These are phyloP conservation scores for Neosilurus hyrtlii DNA, from an alignment of 2,797 vertebrate genomes.

Conservation along the genomic window DNA sequence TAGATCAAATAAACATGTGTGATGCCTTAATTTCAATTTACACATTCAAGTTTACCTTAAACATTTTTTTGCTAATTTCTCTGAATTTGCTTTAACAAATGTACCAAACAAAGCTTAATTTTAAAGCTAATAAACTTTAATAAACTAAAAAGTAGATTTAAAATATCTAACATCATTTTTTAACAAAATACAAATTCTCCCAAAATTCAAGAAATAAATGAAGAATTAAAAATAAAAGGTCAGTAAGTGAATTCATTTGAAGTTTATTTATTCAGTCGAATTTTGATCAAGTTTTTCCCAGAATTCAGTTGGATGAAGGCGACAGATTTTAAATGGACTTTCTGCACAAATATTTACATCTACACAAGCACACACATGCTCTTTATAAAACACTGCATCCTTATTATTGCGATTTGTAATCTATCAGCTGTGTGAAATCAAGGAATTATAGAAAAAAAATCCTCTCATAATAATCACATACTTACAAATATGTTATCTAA, in stretches of 20 bases:
- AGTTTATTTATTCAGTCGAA: constrained; percentile 25
- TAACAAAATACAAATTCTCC: too few species aligned
- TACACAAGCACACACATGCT: not conserved
- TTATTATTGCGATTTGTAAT: not conserved
- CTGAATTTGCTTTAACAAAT: too few species aligned
- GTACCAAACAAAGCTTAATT: too few species aligned
- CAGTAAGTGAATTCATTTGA: not conserved
- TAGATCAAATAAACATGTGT: too few species aligned
- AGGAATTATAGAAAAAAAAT: not conserved
- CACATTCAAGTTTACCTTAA: too few species aligned
- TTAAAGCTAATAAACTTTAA: too few species aligned
- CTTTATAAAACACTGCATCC: too few species aligned
- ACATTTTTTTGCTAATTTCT: too few species aligned
- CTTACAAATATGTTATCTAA: not conserved
- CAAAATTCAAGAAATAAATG: not conserved
- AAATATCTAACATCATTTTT: too few species aligned
- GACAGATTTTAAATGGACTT: not conserved
- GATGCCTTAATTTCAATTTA: too few species aligned
- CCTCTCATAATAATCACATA: not conserved
- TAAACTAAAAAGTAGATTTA: too few species aligned
- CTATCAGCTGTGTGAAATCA: not conserved
- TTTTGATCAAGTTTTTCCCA: constrained; percentile 17
- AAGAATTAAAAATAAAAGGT: not conserved
- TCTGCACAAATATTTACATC: not conserved
- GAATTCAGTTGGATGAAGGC: not conserved